Conservation (phyloP, 2,113 vertebrate species). For the Tapirus terrestris region DNA sequence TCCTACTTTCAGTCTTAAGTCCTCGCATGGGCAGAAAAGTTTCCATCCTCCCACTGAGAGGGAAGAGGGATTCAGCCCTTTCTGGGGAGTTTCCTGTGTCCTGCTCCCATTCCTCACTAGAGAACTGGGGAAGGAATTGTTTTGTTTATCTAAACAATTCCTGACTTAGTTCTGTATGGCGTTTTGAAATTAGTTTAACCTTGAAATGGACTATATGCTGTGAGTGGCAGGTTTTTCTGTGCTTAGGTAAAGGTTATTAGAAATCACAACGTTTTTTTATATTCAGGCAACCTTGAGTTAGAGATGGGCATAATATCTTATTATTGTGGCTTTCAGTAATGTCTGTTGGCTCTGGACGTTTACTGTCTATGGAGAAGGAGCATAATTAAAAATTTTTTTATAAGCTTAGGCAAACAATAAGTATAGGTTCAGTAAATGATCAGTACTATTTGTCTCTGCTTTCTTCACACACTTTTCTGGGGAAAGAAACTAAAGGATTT, state of each 20-base stretch:
- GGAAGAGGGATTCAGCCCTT: not conserved
- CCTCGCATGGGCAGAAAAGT: not conserved
- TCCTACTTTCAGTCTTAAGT: not conserved
- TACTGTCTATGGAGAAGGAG: conserved; percentile 24
- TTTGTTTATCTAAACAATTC: conserved; percentile 65
- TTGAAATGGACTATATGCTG: conserved; percentile 55
- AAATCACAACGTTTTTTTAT: conserved; percentile 44
- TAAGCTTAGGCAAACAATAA: not conserved
- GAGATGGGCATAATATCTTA: conserved; percentile 29
- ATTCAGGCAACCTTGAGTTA: conserved; percentile 56
- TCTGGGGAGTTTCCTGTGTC: not conserved
- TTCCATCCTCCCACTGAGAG: not conserved
- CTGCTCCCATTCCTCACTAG: not conserved
- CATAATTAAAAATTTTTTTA: not conserved
- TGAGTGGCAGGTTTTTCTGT: conserved; percentile 48
- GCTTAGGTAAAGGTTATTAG: conserved; percentile 67
- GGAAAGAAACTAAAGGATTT: not conserved
- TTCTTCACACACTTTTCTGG: not conserved
- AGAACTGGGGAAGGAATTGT: not conserved
- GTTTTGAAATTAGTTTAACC: conserved; percentile 72
- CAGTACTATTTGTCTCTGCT: not conserved
- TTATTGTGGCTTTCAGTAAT: conserved; percentile 1
- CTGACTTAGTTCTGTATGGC: conserved; percentile 53
- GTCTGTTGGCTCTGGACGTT: conserved; percentile 26
- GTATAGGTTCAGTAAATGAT: not conserved